These are phyloP conservation scores for Eulemur coronatus DNA, from an alignment of 2,797 vertebrate genomes.

Conservation along the genomic window DNA sequence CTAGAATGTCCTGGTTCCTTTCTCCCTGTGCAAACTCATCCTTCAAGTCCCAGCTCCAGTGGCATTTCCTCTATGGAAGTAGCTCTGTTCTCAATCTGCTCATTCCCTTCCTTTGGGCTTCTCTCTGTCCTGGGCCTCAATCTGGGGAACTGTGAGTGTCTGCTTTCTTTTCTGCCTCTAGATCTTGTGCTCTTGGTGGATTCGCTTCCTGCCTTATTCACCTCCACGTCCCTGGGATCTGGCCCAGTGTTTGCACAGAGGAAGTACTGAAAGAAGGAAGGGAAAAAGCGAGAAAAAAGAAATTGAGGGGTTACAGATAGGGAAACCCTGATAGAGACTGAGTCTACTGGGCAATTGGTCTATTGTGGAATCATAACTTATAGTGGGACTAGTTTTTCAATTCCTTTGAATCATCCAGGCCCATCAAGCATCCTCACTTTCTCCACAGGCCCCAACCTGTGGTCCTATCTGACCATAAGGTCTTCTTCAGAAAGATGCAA, in stretches of 20 bases:
- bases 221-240: not conserved
- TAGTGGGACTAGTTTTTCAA: not conserved
- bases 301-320: not conserved
- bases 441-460: not conserved
- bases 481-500: not conserved
- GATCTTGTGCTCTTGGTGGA: not conserved
- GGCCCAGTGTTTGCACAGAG: not conserved
- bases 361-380: not conserved
- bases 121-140: not conserved
- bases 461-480: not conserved
- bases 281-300: not conserved
- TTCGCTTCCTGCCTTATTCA: not conserved
- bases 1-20: not conserved
- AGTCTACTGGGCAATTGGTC: not conserved
- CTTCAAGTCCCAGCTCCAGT: not conserved
- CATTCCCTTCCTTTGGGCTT: not conserved
- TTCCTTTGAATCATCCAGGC: not conserved
- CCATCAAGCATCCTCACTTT: not conserved
- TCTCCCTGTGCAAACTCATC: not conserved
- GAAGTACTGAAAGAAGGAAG: not conserved
- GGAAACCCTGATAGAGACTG: not conserved
- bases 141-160: not conserved
- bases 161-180: not conserved
- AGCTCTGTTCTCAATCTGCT: not conserved
- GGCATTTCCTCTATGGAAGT: not conserved